phyloP scores from a whole-genome alignment of 2,113 vertebrate genomes.

The Cnemophilus loriae region DNA sequence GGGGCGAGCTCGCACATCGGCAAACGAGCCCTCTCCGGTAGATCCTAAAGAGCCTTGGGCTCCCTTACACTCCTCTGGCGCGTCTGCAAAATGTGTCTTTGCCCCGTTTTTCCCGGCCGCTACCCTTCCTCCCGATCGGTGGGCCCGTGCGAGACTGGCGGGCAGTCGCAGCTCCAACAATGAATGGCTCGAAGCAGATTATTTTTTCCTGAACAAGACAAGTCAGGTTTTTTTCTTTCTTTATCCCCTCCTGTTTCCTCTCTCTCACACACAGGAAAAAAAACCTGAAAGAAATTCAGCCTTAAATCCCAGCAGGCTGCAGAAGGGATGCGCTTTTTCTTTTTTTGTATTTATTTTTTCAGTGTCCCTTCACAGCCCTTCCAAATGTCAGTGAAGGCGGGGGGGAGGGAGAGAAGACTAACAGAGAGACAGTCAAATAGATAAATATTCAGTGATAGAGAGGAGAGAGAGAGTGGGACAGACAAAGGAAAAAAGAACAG shows the following conservation, averaged over 20 bases:
- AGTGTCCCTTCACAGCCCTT: background rate
- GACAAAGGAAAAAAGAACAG: constrained; percentile 48
- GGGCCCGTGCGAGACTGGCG: background rate
- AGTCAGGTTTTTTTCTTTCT: background rate
- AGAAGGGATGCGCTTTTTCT: background rate
- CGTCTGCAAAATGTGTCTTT: fast-evolving
- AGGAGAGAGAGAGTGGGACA: background rate
- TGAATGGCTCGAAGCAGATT: background rate
- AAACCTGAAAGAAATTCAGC: background rate
- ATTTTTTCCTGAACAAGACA: background rate
- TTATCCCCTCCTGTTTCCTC: background rate
- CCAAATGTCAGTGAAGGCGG: background rate
- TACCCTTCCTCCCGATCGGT: too few relatives aligned
- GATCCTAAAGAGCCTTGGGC: background rate
- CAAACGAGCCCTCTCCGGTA: background rate
- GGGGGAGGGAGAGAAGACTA: background rate
- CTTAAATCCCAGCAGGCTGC: background rate
- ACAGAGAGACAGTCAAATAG: background rate
- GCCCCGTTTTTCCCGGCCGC: background rate
- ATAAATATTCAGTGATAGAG: constrained; percentile 30
- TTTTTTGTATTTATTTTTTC: background rate
- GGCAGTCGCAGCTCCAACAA: background rate
- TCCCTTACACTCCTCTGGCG: background rate
- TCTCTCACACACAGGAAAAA: background rate
- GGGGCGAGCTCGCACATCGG: background rate